These are phyloP conservation scores for Vesta saturnalis DNA, from an alignment of 2,888 invertebrate species.

Conservation along the genomic window DNA sequence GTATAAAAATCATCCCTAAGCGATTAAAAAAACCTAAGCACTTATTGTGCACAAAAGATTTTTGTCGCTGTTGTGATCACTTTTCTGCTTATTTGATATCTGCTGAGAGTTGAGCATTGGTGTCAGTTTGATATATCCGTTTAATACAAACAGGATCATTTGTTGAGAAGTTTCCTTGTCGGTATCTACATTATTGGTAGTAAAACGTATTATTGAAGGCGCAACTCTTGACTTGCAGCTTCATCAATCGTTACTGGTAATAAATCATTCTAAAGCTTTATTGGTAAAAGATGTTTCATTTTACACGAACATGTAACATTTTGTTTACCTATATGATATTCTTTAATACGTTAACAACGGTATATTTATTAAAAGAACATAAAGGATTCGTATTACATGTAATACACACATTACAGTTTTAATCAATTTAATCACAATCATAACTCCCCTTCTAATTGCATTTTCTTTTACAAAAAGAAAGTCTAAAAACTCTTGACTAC, in stretches of 20 bases:
- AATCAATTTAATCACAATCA: neutral
- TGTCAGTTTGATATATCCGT: constrained; percentile 56
- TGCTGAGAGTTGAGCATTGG: constrained; percentile 41
- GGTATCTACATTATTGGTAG: constrained; percentile 56
- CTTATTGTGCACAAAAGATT: neutral
- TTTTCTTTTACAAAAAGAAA: constrained; percentile 18
- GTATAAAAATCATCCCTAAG: no score
- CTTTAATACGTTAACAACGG: no score
- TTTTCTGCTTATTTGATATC: constrained; percentile 25
- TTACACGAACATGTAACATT: no score
- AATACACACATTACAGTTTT: neutral
- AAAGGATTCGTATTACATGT: no score
- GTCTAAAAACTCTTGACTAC: constrained; percentile 26
- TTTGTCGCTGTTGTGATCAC: neutral
- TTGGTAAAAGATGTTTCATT: constrained; percentile 25
- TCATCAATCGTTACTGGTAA: constrained; percentile 55
- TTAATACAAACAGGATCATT: constrained; percentile 59
- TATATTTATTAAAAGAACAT: no score
- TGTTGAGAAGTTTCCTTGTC: constrained; percentile 55
- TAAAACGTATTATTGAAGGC: constrained; percentile 54
- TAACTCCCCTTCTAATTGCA: neutral
- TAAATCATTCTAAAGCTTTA: constrained; percentile 39
- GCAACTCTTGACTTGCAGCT: constrained; percentile 53
- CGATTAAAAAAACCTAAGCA: no score
- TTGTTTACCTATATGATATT: no score